Percentiles rank a stretch among this genome's conserved stretches.
Evolutionary conservation across 2,113 vertebrate genomes (phyloP).

Genomic region (Halcyon senegalensis): DNA sequence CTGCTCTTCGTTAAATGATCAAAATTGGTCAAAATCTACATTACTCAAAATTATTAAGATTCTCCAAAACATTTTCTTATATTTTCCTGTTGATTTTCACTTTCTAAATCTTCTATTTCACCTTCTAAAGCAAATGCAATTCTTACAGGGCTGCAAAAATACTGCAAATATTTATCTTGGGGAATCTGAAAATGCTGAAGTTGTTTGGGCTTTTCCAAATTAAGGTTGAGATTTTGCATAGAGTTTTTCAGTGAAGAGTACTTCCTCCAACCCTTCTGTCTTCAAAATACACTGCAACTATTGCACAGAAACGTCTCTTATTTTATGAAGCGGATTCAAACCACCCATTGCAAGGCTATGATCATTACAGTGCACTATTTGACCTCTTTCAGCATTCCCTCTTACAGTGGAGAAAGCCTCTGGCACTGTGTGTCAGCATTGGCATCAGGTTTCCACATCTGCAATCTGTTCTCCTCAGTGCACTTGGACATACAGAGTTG

Average conservation of each 20-base stretch:
- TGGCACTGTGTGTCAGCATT: not conserved
- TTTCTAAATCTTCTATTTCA: not conserved
- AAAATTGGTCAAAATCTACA: not conserved
- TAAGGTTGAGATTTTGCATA: not conserved
- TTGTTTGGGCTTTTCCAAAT: not conserved
- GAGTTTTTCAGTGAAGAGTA: not conserved
- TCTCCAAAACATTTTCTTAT: not conserved
- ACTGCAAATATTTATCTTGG: not conserved
- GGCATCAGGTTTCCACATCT: not conserved
- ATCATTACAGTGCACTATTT: not conserved
- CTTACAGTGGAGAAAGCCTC: not conserved
- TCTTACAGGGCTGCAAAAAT: not conserved
- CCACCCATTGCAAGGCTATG: not conserved
- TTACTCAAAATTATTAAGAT: not conserved
- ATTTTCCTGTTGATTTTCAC: not conserved
- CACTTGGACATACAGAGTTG: accelerated
- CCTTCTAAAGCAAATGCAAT: not conserved
- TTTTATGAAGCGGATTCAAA: not conserved
- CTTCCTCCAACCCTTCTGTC: not conserved
- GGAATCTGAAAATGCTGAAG: not conserved
- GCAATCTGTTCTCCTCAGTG: not conserved
- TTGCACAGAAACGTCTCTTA: not conserved
- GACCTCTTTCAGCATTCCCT: not conserved
- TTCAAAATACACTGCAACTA: not conserved
- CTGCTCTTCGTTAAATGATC: not conserved